Percentiles rank a stretch among this genome's conserved stretches.
Evolutionary conservation across 2,888 invertebrate genomes (phyloP).

Genomic region (Latrodectus hesperus): DNA sequence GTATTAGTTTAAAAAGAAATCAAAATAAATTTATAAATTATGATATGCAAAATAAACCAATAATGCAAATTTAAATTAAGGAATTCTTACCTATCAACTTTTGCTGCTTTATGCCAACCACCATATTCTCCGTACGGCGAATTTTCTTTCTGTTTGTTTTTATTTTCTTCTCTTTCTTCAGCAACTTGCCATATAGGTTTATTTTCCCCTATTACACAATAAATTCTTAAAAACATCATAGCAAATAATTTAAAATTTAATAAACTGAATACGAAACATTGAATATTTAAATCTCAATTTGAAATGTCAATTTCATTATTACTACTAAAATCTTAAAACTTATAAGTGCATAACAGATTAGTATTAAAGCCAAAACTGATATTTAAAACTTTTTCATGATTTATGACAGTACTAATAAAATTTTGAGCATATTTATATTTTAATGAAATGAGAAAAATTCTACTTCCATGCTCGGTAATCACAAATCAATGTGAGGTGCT

Average conservation of each 20-base stretch:
- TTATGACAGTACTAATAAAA: too few relatives aligned
- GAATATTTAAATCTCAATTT: too few relatives aligned
- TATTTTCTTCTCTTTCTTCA: conserved; percentile 98
- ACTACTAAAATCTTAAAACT: background rate
- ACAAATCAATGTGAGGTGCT: too few relatives aligned
- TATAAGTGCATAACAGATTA: background rate
- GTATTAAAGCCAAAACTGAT: background rate
- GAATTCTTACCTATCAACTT: conserved; percentile 83
- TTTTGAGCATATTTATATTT: too few relatives aligned
- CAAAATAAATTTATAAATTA: too few relatives aligned
- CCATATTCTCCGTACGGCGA: conserved; percentile 93
- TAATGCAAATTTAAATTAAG: background rate
- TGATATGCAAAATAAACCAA: too few relatives aligned
- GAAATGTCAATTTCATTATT: background rate
- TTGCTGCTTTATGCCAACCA: conserved; percentile 98
- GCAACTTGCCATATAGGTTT: conserved; percentile 99
- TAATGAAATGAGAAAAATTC: too few relatives aligned
- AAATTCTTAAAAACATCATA: background rate
- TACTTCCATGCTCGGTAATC: too few relatives aligned
- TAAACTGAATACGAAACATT: background rate
- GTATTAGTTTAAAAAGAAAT: too few relatives aligned
- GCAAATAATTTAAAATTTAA: background rate
- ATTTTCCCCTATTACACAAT: conserved; percentile 82
- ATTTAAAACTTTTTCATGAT: background rate
- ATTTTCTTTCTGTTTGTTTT: conserved; percentile 80